A percentile compares a stretch with the other conserved stretches of the same genome.
Evolutionary conservation across 2,797 vertebrate species (phyloP).

Genomic region (Onychomys torridus): DNA sequence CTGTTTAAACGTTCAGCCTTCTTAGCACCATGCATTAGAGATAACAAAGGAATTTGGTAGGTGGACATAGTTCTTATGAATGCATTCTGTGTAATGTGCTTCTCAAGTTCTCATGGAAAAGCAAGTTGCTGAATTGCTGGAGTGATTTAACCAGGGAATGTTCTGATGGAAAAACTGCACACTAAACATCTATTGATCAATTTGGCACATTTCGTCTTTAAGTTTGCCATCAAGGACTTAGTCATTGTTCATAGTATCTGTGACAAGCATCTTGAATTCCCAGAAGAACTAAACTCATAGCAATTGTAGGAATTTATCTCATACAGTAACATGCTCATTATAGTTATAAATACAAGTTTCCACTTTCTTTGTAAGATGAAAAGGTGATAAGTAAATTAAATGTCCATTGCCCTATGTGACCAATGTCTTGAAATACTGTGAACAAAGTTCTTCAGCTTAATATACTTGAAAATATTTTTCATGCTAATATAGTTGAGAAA

Average conservation of each 20-base stretch:
- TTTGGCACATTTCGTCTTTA: not conserved
- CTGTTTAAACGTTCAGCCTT: constrained; percentile 3
- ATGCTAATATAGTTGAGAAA: not conserved
- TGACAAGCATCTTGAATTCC: not conserved
- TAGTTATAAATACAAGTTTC: not conserved
- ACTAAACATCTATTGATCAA: not conserved
- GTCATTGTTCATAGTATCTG: not conserved
- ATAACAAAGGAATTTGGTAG: constrained; percentile 26
- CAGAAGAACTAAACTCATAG: constrained; percentile 10
- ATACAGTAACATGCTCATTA: not conserved
- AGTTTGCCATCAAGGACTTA: not conserved
- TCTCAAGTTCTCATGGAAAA: not conserved
- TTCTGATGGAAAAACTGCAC: constrained; percentile 26
- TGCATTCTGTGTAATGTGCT: not conserved
- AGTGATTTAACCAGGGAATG: not conserved
- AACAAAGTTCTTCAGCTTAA: constrained; percentile 18
- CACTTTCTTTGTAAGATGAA: not conserved
- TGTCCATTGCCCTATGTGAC: not conserved
- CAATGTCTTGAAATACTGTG: constrained; percentile 11
- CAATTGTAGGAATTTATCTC: constrained; percentile 8
- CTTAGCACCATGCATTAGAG: not conserved
- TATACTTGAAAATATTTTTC: not conserved
- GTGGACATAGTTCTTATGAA: not conserved
- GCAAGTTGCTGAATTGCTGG: not conserved
- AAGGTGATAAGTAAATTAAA: not conserved